Evolutionary conservation across 2,888 invertebrate species (phyloP).

Genomic region (Operophtera brumata): DNA sequence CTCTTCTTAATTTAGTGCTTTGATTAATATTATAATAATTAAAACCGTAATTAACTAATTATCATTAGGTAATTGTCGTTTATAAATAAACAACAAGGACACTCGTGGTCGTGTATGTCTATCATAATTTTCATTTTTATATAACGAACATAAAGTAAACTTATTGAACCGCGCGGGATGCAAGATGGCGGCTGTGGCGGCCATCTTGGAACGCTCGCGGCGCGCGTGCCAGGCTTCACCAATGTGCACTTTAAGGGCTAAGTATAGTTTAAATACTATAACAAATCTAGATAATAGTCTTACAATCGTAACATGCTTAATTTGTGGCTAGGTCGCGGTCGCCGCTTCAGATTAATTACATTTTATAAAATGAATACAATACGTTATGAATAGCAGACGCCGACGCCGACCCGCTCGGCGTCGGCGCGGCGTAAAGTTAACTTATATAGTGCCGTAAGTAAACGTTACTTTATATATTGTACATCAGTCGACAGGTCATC

Average conservation of each 20-base stretch:
- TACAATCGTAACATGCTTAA: slow-evolving; percentile 75
- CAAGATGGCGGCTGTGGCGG: slow-evolving; percentile 25
- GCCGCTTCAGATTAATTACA: slow-evolving; percentile 75
- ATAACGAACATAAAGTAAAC: slow-evolving; percentile 72
- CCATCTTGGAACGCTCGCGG: slow-evolving; percentile 32
- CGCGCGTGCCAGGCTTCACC: slow-evolving; percentile 39
- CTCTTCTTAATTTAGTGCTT: slow-evolving; percentile 75
- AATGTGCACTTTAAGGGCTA: slow-evolving; percentile 60
- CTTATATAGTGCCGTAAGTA: slow-evolving; percentile 79
- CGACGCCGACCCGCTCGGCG: slow-evolving; percentile 34
- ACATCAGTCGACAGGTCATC: slow-evolving; percentile 79
- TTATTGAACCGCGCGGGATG: slow-evolving; percentile 42
- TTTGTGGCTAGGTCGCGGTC: slow-evolving; percentile 67
- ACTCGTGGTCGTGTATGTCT: slow-evolving; percentile 72
- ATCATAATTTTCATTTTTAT: slow-evolving; percentile 81
- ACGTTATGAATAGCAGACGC: slow-evolving; percentile 67
- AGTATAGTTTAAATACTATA: slow-evolving; percentile 70
- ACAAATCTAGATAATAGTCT: slow-evolving; percentile 80
- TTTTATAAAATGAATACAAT: slow-evolving; percentile 77
- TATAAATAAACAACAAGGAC: slow-evolving; percentile 76
- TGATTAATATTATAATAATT: slow-evolving; percentile 76
- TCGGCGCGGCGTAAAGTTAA: slow-evolving; percentile 64
- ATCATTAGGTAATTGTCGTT: slow-evolving; percentile 73
- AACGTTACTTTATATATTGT: slow-evolving; percentile 78
- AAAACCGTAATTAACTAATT: slow-evolving; percentile 82